Evolutionary conservation across 2,113 vertebrate species (phyloP).

Genomic region (Microcebus murinus): DNA sequence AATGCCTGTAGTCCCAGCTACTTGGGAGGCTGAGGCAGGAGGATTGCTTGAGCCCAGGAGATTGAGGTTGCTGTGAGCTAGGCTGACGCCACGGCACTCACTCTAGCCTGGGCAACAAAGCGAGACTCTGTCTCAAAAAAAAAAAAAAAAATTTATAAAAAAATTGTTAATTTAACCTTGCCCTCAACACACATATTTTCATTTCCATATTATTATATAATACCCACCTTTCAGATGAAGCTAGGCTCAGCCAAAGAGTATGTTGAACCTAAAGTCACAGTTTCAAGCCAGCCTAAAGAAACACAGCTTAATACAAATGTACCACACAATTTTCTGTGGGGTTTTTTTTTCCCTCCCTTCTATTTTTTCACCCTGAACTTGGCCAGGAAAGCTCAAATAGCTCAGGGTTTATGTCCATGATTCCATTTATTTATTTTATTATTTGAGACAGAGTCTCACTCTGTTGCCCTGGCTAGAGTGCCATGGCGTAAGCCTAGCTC

Average conservation of each 20-base stretch:
- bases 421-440: neutral
- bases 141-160: too few relatives aligned
- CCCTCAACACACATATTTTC: neutral
- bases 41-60: too few relatives aligned
- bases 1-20: too few relatives aligned
- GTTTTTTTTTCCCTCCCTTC: neutral
- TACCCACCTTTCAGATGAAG: neutral
- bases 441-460: too few relatives aligned
- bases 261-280: too few relatives aligned
- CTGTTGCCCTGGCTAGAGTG: too few relatives aligned
- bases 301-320: neutral
- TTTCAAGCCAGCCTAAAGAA: neutral
- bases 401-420: neutral
- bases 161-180: neutral
- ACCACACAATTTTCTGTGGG: neutral
- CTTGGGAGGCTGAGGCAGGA: too few relatives aligned
- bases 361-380: neutral
- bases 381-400: neutral
- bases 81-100: too few relatives aligned
- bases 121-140: too few relatives aligned
- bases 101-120: too few relatives aligned
- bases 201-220: neutral
- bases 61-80: too few relatives aligned
- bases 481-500: too few relatives aligned
- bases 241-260: neutral